Percentiles rank a stretch among this genome's conserved stretches.
phyloP scores from a whole-genome alignment of 2,888 invertebrate species.

The Odontothrips loti region DNA sequence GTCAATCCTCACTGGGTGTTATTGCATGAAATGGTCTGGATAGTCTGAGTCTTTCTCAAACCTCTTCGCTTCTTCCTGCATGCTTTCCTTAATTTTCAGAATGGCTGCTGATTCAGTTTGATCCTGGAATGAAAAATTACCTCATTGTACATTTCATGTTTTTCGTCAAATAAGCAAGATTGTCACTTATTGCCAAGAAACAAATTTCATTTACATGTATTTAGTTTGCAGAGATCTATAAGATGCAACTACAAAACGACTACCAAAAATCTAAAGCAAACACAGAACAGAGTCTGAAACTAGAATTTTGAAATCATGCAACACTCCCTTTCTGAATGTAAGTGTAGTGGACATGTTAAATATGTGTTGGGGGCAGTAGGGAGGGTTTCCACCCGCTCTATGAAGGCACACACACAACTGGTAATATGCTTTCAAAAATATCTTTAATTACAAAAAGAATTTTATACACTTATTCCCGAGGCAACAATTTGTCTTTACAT shows the following conservation, averaged over 20 bases:
- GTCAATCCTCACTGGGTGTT: slow-evolving; percentile 46
- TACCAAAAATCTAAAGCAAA: slow-evolving; percentile 1
- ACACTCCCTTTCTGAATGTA: slow-evolving; percentile 7
- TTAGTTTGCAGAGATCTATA: not conserved
- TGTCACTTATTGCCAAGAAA: not conserved
- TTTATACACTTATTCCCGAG: slow-evolving; percentile 15
- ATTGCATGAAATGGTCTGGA: slow-evolving; percentile 96
- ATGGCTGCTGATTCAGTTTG: slow-evolving; percentile 99
- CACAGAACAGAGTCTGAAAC: not conserved
- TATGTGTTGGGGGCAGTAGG: slow-evolving; percentile 23
- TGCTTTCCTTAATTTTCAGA: slow-evolving; percentile 99
- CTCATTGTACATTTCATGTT: slow-evolving; percentile 14
- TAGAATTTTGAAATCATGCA: slow-evolving; percentile 18
- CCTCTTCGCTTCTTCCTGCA: slow-evolving; percentile 99
- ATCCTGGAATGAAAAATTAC: slow-evolving; percentile 55
- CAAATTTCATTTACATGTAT: not conserved
- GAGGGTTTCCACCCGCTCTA: slow-evolving; percentile 21
- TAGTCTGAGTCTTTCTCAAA: slow-evolving; percentile 97
- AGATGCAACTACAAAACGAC: slow-evolving; percentile 11
- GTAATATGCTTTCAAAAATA: slow-evolving; percentile 25
- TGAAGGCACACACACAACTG: slow-evolving; percentile 24
- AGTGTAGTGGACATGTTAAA: slow-evolving; percentile 18
- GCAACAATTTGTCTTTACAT: slow-evolving; percentile 20
- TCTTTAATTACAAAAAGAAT: slow-evolving; percentile 25
- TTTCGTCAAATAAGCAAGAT: not conserved